Evolutionary conservation across 2,888 invertebrate species (phyloP), one percentile per base, ranked within the genome.

Genomic region (Sphaerophoria taeniata): DNA sequence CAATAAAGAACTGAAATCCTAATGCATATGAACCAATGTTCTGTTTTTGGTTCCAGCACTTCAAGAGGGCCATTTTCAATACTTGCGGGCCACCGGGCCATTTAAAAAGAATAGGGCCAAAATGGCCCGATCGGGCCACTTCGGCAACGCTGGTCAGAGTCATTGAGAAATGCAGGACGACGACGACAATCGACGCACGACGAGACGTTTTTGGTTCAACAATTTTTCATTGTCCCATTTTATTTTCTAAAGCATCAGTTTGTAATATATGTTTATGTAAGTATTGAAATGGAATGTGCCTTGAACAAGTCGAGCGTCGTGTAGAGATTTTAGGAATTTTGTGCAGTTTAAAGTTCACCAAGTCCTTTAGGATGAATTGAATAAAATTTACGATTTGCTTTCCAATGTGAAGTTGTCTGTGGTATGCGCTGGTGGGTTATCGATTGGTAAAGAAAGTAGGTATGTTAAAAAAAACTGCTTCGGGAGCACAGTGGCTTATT

Each of bases 161-260:
- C 31, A 24, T 61, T n/a, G 43, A 45, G 43, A 45, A 61, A 12
- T 31, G 31, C 6, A 43, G 43, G n/a, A n/a, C n/a, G n/a, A 31
- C 43, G n/a, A 56, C 14, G n/a, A n/a, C n/a, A n/a, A n/a, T n/a
- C n/a, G 34, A 58, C 34, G 12, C n/a, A 31, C 45, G n/a, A 58
- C 16, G 39, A 58, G 36, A 24, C 11, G 58, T 39, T 58, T 61
- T n/a, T 12, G 9, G 12, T 61, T 33, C 24, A n/a, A 5, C 45
- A 1, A 61, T 61, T 60, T 31, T 60, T 43, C 43, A 43, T 43
- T 60, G 60, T 60, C 39, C 11, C 12, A 12, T 31, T 12, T 12
- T 31, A 6, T 12, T 5, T 0, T 43, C 4, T 12, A 39, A 31
- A 39, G 31, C 4, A 61, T 58, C 6, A 16, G 36, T 7, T 24